These are phyloP conservation scores for Steinernema carpocapsae DNA, from an alignment of 2,888 invertebrate genomes.

Conservation along the genomic window DNA sequence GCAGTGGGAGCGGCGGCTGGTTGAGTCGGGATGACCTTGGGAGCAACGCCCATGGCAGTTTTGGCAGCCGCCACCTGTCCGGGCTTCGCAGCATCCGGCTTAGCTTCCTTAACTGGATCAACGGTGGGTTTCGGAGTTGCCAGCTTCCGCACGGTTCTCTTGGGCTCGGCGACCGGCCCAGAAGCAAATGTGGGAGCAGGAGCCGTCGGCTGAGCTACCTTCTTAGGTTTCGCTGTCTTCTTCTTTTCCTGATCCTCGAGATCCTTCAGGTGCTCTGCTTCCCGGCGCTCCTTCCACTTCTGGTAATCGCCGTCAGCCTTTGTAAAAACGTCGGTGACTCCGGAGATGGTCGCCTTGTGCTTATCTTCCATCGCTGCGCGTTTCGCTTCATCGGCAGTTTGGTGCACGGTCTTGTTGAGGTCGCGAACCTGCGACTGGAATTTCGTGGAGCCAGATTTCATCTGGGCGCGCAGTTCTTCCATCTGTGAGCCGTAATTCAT, in stretches of 20 bases:
- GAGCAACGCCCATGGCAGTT: not conserved
- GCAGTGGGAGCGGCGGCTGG: conserved; percentile 36
- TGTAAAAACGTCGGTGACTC: conserved; percentile 42
- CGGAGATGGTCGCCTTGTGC: conserved; percentile 46
- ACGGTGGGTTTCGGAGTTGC: conserved; percentile 45
- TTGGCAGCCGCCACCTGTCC: not conserved
- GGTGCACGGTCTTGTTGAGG: conserved; percentile 52
- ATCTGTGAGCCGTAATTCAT: conserved; percentile 48
- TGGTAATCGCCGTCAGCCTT: conserved; percentile 62
- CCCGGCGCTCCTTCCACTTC: conserved; percentile 55
- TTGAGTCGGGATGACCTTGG: conserved; percentile 35
- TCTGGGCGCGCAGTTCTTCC: conserved; percentile 64
- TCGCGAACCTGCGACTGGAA: conserved; percentile 57
- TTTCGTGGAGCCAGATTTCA: conserved; percentile 58
- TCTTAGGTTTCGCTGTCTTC: conserved; percentile 48
- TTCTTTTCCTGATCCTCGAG: conserved; percentile 43
- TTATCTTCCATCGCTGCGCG: conserved; percentile 47
- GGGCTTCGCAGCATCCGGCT: not conserved
- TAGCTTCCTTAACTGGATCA: not conserved
- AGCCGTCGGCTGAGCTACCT: conserved; percentile 32
- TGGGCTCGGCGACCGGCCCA: conserved; percentile 44
- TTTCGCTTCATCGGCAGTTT: conserved; percentile 48
- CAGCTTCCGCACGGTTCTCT: conserved; percentile 52
- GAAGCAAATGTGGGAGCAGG: conserved; percentile 5
- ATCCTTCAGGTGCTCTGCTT: conserved; percentile 48